These are phyloP conservation scores for Crocuta crocuta DNA, from an alignment of 2,113 vertebrate species.

Conservation along the genomic window DNA sequence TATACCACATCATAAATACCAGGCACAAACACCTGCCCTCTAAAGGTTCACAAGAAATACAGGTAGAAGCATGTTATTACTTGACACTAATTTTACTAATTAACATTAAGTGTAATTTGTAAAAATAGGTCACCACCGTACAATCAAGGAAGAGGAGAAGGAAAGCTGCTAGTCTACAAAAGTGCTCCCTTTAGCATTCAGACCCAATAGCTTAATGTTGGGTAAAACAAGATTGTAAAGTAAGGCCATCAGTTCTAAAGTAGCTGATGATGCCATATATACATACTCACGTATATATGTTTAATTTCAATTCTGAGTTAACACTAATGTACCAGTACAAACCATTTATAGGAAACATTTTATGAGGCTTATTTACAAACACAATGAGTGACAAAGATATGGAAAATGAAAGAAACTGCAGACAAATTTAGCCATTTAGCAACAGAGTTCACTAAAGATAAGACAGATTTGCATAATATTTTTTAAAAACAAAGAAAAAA, in stretches of 20 bases:
- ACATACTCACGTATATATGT: constrained; percentile 69
- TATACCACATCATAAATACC: constrained; percentile 63
- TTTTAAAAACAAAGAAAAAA: constrained; percentile 62
- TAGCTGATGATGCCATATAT: constrained; percentile 67
- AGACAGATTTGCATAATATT: constrained; percentile 60
- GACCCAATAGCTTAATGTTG: constrained; percentile 71
- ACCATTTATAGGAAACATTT: constrained; percentile 77
- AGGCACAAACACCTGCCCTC: constrained; percentile 32
- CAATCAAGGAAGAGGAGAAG: constrained; percentile 64
- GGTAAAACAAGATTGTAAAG: constrained; percentile 73
- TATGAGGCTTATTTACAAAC: constrained; percentile 74
- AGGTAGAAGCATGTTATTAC: constrained; percentile 70
- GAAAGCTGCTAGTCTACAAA: constrained; percentile 73
- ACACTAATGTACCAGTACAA: constrained; percentile 72
- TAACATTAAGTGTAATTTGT: constrained; percentile 53
- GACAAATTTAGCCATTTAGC: constrained; percentile 59
- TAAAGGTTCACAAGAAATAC: constrained; percentile 67
- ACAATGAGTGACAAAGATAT: constrained; percentile 58
- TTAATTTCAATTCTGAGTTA: constrained; percentile 72
- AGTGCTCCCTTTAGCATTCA: constrained; percentile 78
- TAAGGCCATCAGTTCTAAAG: constrained; percentile 71
- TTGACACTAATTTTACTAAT: constrained; percentile 74
- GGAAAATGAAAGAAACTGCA: constrained; percentile 57
- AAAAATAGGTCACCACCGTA: constrained; percentile 73
- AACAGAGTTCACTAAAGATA: constrained; percentile 59